Evolutionary conservation across 2,797 vertebrate species (phyloP), one percentile per base, ranked within the genome.

Genomic region (Clamator glandarius): DNA sequence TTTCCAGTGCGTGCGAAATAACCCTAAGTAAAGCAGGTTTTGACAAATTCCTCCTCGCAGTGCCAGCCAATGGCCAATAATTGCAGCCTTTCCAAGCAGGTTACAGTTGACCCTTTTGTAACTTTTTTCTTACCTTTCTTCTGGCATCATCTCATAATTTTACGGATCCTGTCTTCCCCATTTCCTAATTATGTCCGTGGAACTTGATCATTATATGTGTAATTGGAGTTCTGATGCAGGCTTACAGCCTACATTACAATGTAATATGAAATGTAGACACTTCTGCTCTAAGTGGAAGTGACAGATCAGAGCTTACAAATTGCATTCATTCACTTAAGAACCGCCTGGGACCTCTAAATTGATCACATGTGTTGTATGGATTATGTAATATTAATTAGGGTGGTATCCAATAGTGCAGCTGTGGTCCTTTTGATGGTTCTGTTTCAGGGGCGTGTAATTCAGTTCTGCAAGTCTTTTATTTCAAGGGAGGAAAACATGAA

Each of bases 351-450:
- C 76, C 75, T 69, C 81, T n/a, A 90, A 94, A 97, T 96, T 94
- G 92, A 90, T 95, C 96, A 95, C 89, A 93, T 95, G 89, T 95
- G 95, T 78, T 88, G 66, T 91, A 88, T 96, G 87, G 87, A 97
- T 97, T 96, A 97, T 97, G 94, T 95, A 97, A 97, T 97, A 97
- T 97, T 97, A 97, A 97, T 96, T 96, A 95, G 90, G 75, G 69
- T 35, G 66, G 83, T 75, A 35, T 77, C 80, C 83, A 75, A 75
- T 92, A 91, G 89, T 89, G 83, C 80, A 96, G 84, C 95, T 85
- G 93, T 82, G 78, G 73, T 90, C 80, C 91, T 92, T 82, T 87
- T 79, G 92, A 89, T 94, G 87, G 50, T 66, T 59, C 73, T 94
- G 81, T 95, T 95, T 87, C 75, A 75, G 62, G 62, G 78, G 61